Conservation (phyloP, 2,797 vertebrate species). For the Echiichthys vipera region DNA sequence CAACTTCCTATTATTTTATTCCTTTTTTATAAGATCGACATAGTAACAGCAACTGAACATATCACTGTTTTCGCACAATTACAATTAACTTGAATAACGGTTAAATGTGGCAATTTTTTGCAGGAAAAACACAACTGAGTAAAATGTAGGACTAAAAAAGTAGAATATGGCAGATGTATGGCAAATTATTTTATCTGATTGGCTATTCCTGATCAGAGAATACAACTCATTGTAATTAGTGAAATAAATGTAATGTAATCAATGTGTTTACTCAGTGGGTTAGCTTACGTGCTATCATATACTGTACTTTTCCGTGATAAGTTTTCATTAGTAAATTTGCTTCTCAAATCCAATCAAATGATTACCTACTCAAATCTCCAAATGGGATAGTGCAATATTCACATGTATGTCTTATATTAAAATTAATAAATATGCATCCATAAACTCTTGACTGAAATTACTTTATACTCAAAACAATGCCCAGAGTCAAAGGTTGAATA, state of each 20-base stretch:
- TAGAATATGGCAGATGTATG: too few species aligned
- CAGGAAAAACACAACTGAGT: too few species aligned
- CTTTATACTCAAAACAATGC: slow-evolving; percentile 24
- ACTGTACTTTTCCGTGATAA: too few species aligned
- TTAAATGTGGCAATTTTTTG: too few species aligned
- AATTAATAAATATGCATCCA: too few species aligned
- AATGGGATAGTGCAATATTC: not conserved
- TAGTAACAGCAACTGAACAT: not conserved
- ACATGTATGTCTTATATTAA: too few species aligned
- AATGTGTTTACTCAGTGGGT: too few species aligned
- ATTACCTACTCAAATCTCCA: not conserved
- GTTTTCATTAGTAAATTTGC: not conserved
- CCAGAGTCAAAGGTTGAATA: too few species aligned
- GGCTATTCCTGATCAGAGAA: not conserved
- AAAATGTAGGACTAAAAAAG: not conserved
- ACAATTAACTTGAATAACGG: too few species aligned
- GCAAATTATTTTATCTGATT: not conserved
- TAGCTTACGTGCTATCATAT: too few species aligned
- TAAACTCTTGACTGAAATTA: not conserved
- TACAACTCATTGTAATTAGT: too few species aligned
- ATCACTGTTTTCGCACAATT: not conserved
- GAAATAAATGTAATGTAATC: too few species aligned
- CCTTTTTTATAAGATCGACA: not conserved
- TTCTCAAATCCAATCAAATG: not conserved
- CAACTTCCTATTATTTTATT: not conserved